Evolutionary conservation across 2,797 vertebrate genomes (phyloP).

Genomic region (Lacerta agilis): DNA sequence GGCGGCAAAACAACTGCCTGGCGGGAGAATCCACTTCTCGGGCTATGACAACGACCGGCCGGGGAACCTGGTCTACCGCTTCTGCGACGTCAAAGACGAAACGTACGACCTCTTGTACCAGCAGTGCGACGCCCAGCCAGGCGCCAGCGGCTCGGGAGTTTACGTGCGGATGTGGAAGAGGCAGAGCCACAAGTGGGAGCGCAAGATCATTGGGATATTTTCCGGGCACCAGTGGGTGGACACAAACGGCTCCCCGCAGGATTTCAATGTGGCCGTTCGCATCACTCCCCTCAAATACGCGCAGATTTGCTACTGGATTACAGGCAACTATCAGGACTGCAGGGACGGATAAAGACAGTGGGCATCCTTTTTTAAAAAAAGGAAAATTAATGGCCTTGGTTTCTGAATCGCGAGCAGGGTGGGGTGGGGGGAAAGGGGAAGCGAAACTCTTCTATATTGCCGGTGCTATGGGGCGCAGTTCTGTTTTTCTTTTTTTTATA

Average conservation of each 20-base stretch:
- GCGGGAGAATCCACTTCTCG: slow-evolving; percentile 93
- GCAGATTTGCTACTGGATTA: slow-evolving; percentile 99
- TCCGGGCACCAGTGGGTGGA: slow-evolving; percentile 99
- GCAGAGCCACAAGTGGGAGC: slow-evolving; percentile 88
- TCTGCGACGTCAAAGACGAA: slow-evolving; percentile 92
- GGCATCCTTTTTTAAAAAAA: not conserved
- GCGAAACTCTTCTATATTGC: slow-evolving; percentile 51
- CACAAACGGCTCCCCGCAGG: slow-evolving; percentile 88
- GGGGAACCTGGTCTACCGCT: slow-evolving; percentile 93
- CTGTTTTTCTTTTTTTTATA: slow-evolving; percentile 41
- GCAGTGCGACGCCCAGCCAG: slow-evolving; percentile 94
- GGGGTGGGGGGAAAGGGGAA: slow-evolving; percentile 40
- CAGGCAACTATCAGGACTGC: slow-evolving; percentile 96
- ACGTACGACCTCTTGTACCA: slow-evolving; percentile 95
- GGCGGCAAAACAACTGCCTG: slow-evolving; percentile 85
- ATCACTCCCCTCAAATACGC: slow-evolving; percentile 98
- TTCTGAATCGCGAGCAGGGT: slow-evolving; percentile 38
- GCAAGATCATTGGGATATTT: slow-evolving; percentile 97
- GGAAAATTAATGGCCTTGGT: slow-evolving; percentile 54
- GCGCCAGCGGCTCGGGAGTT: slow-evolving; percentile 95
- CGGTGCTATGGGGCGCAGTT: slow-evolving; percentile 3
- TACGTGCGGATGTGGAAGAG: slow-evolving; percentile 97
- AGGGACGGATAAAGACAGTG: slow-evolving; percentile 85
- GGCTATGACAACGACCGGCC: slow-evolving; percentile 94
- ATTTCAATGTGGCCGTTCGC: slow-evolving; percentile 96